Conservation (phyloP, 2,797 vertebrate genomes). For the Meriones psammophilus region DNA sequence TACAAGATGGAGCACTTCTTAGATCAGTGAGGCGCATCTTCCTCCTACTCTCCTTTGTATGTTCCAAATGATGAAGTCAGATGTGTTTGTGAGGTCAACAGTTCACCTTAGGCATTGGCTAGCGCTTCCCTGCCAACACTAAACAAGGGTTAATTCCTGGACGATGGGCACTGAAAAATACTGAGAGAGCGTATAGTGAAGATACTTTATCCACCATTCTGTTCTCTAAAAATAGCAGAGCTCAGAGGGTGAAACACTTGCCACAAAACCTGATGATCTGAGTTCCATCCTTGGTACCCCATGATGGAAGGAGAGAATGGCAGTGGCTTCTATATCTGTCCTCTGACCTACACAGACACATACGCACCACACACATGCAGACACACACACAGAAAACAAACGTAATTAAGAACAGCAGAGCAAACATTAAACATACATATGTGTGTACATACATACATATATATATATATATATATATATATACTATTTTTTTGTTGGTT, state of each 20-base stretch:
- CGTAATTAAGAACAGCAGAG: background rate
- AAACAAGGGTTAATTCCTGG: background rate
- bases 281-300: background rate
- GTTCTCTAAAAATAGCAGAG: background rate
- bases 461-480: background rate
- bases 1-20: constrained; percentile 5
- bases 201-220: background rate
- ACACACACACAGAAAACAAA: background rate
- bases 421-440: background rate
- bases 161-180: background rate
- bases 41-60: background rate
- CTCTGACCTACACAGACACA: background rate
- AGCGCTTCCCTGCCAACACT: background rate
- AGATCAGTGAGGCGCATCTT: background rate
- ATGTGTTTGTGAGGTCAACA: background rate
- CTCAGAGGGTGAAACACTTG: background rate
- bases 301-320: background rate
- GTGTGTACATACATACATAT: background rate
- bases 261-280: background rate
- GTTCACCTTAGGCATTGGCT: background rate
- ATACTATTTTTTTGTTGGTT: background rate
- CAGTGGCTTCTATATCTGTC: background rate
- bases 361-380: background rate
- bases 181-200: background rate
- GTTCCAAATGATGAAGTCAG: background rate